Evolutionary conservation across 2,888 invertebrate species (phyloP).

Genomic region (Clitarchus hookeri): DNA sequence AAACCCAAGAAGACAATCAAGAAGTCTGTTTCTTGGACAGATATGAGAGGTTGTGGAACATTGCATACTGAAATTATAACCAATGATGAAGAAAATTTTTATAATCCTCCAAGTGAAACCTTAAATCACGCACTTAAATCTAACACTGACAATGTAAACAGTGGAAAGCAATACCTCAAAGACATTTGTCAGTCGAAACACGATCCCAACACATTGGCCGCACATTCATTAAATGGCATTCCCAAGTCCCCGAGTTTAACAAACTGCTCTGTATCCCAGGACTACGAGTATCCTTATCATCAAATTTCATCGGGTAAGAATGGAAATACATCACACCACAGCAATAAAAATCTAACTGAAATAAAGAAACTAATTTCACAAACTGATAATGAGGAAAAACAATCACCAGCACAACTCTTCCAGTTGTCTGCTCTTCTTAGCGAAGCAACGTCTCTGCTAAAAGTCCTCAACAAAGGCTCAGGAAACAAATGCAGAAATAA

Average conservation of each 20-base stretch:
- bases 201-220: neutral
- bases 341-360: neutral
- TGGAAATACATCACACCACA: neutral
- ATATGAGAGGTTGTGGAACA: slow-evolving; percentile 34
- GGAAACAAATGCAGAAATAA: neutral
- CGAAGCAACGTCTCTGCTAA: neutral
- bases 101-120: neutral
- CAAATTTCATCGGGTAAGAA: neutral
- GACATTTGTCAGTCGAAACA: neutral
- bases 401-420: neutral
- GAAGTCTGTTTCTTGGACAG: slow-evolving; percentile 38
- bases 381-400: neutral
- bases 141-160: neutral
- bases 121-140: neutral
- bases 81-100: neutral
- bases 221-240: neutral
- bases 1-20: slow-evolving; percentile 21
- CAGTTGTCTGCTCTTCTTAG: slow-evolving; percentile 1
- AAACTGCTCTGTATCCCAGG: neutral
- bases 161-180: neutral
- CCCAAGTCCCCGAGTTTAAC: neutral
- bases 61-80: slow-evolving; percentile 42
- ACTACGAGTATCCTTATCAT: no score
- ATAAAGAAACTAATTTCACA: neutral
- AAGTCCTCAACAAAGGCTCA: neutral